Evolutionary conservation across 2,888 invertebrate species (phyloP), one percentile per base, ranked within the genome.

Genomic region (Palloptera scutellata): DNA sequence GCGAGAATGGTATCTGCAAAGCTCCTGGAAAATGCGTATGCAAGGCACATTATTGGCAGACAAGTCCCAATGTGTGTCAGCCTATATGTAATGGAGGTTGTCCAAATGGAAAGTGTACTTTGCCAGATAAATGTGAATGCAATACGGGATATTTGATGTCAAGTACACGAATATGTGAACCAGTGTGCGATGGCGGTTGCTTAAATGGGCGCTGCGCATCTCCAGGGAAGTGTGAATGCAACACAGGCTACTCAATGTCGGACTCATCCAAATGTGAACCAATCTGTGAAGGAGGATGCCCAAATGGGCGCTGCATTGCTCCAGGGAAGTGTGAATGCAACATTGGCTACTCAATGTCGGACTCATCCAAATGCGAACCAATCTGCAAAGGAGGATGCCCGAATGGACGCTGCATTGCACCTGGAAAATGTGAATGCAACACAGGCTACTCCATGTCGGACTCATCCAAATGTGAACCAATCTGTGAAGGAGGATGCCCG

Each of bases 151-250:
- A 73, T 43, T 40, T 51, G 12, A 53, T 43, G 30, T 55, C 42
- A 5, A 61, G 55, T 51, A 12, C 13, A 1, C 40, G 43, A 1
- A n/a, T 5, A 0, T 72, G 72, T 61, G 60, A 54, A 12, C 66
- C 72, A 1, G n/a, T 53, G 0, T 72, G 72, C 10, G 19, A 75
- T 0, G 42, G 53, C 0, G 73, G 72, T 10, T 86, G 85, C 59
- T 64, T 68, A 0, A 81, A 85, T 70, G 85, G 83, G 4, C 64
- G 53, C 1, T 86, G 86, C 69, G 62, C 78, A 0, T 86, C 86
- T 0, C 89, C 89, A 0, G 88, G 88, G 70, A 79, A 84, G 0
- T 91, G 91, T 77, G 83, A 78, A 9, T 91, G 75, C 20, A 51
- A 62, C 2, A 0, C 17, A 1, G 75, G 75, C 1, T 74, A 68